Base-by-base conservation (phyloP, 2,113 vertebrate species). In the Haplotaxodon microlepis region DNA sequence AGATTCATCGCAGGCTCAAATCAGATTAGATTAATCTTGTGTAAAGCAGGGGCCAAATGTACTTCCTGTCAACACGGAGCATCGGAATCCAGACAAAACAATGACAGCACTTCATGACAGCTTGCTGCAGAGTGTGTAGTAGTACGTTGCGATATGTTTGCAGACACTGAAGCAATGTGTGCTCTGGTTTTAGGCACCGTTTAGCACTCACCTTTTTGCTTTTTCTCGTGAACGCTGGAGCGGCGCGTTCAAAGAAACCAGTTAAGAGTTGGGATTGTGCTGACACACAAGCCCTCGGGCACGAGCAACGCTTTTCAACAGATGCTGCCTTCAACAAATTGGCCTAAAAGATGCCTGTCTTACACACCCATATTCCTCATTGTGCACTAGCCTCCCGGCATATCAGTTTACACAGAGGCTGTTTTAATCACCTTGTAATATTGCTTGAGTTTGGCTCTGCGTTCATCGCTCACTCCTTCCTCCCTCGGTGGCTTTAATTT, bases 1-100 rank as follows among this genome's bases (percentile, higher is more conserved):
- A 91, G 82, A 90, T 91, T 92, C 86, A 92, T 92, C 88, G 69
- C 40, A 54, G 86, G 83, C 84, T 92, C 89, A 94, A 93, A 94
- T 92, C 85, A 92, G 89, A 93, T 94, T 93, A 92, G 81, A 85
- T 78, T 94, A 93, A 93, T 94, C 87, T 73, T 36, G 83, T 85
- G 87, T 89, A 89, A 82, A 51, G 50, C 87, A 86, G 86, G 57
- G 86, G 82, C 71, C 57, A 86, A 90, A 92, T n/a, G 57, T 61
- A 79, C 66, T 85, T 87, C 51, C 56, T 82, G 36, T 83, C 83
- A 82, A 71, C 53, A 82, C 36, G 29, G 17, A 71, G 53, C 51
- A 82, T 82, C 53, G 34, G 21, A 87, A 78, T 31, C 82, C 54
- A 86, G 47, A 76, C 24, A 19, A 59, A 87, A 86, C 59, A 86